Evolutionary conservation across 2,113 vertebrate genomes (phyloP).

Genomic region (Centropus bengalensis): DNA sequence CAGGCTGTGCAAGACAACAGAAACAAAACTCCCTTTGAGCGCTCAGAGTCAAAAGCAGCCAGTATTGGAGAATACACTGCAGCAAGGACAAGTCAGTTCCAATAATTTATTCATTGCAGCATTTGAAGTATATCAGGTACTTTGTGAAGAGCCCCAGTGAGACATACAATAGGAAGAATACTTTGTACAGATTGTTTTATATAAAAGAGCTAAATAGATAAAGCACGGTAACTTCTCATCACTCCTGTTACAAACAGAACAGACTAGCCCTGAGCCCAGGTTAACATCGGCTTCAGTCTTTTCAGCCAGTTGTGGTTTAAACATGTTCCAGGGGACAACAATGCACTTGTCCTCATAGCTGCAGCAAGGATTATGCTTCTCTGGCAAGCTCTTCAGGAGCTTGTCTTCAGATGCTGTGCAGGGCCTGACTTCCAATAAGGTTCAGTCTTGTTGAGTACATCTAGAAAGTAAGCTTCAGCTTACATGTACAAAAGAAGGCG

Average conservation of each 20-base stretch:
- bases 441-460: neutral
- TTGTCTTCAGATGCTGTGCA: neutral
- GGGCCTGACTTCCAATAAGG: neutral
- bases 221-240: slow-evolving; percentile 4
- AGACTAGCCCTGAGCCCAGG: neutral
- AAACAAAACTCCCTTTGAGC: neutral
- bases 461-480: neutral
- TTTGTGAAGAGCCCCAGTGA: neutral
- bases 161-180: neutral
- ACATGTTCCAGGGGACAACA: neutral
- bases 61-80: neutral
- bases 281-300: neutral
- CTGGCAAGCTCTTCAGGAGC: neutral
- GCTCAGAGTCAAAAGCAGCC: neutral
- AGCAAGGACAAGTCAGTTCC: neutral
- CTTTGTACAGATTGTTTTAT: neutral
- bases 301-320: neutral
- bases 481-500: neutral
- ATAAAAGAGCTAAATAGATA: slow-evolving; percentile 25
- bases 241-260: neutral
- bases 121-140: slow-evolving; percentile 8
- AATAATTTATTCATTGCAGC: slow-evolving; percentile 35
- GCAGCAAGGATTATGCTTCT: neutral
- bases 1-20: neutral
- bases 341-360: neutral